phyloP scores from a whole-genome alignment of 1,140 invertebrate genomes.

The Drosophila murphyi region DNA sequence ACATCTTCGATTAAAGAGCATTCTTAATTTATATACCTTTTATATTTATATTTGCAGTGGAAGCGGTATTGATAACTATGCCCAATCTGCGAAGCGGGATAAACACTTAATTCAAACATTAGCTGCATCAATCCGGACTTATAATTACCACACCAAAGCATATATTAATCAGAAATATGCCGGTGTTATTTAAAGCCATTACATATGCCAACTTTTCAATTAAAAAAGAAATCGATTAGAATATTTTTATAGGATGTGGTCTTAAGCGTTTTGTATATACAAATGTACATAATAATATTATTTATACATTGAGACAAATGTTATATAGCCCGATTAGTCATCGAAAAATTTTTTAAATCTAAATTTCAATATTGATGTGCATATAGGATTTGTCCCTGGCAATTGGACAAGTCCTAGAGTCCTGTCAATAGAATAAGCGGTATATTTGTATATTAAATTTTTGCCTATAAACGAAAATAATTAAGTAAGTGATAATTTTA shows the following conservation, averaged over 20 bases:
- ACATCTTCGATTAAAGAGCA: not conserved
- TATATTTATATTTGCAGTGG: constrained; percentile 46
- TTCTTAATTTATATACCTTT: not conserved
- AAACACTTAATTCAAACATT: constrained; percentile 85
- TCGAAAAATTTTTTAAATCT: constrained; percentile 15
- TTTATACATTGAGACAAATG: constrained; percentile 29
- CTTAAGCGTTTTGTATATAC: constrained; percentile 45
- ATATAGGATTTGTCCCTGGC: not conserved
- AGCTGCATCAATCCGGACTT: constrained; percentile 86
- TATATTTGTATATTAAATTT: constrained; percentile 18
- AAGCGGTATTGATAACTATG: constrained; percentile 67
- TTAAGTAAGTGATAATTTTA: constrained; percentile 41
- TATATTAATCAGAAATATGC: constrained; percentile 87
- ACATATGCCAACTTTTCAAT: constrained; percentile 27
- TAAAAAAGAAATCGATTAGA: constrained; percentile 23
- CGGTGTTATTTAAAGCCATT: constrained; percentile 71
- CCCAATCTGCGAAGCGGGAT: constrained; percentile 82
- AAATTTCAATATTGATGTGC: constrained; percentile 18
- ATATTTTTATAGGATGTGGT: constrained; percentile 44
- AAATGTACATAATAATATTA: constrained; percentile 36
- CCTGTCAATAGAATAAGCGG: constrained; percentile 36
- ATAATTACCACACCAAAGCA: constrained; percentile 87
- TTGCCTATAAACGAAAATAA: constrained; percentile 6
- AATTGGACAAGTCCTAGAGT: constrained; percentile 15
- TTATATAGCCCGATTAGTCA: constrained; percentile 22